Base-by-base conservation (phyloP, 2,797 vertebrate genomes). In the Myotis planiceps region DNA sequence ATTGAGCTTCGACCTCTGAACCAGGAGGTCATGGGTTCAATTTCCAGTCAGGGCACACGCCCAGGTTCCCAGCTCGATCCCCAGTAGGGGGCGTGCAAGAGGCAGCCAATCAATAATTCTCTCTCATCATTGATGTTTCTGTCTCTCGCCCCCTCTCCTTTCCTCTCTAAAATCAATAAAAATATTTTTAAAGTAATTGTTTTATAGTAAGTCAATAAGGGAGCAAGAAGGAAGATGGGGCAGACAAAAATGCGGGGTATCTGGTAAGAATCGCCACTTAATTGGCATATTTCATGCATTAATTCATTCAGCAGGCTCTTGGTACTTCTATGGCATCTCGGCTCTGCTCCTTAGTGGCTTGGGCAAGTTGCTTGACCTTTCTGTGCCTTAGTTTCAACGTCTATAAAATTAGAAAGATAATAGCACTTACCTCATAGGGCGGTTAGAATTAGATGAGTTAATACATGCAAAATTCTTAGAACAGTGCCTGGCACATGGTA, bases 331-430 rank as follows among this genome's bases (percentile, higher is more conserved):
- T 49, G 81, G 37, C n/a, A 32, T 49, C 69, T 94, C 49, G 85
- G 60, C 16, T 81, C 69, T 37, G 47, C 21, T 21, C 14, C 83
- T 49, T 72, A 58, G 16, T 60, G 79, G 32, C 49, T 49, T 68
- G 68, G 23, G 8, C 3, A 82, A 82, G 7, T 51, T 34, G n/a
- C 42, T n/a, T 37, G 51, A 68, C 27, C 15, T 81, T 95, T 74
- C 42, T 92, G 49, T 49, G 23, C 58, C 53, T 91, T 66, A 27
- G 45, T 58, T 69, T 51, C n/a, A 69, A 78, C 27, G 71, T 75
- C 7, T 72, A n/a, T 90, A 87, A 94, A 86, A 72, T 60, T n/a
- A 92, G 23, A 10, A 60, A 60, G 87, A 68, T 80, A 78, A 65
- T 21, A 47, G 12, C 9, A 8, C 18, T 72, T 91, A 68, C 10